These are phyloP conservation scores for Synergus itoensis DNA, from an alignment of 2,888 invertebrate species.

Conservation along the genomic window DNA sequence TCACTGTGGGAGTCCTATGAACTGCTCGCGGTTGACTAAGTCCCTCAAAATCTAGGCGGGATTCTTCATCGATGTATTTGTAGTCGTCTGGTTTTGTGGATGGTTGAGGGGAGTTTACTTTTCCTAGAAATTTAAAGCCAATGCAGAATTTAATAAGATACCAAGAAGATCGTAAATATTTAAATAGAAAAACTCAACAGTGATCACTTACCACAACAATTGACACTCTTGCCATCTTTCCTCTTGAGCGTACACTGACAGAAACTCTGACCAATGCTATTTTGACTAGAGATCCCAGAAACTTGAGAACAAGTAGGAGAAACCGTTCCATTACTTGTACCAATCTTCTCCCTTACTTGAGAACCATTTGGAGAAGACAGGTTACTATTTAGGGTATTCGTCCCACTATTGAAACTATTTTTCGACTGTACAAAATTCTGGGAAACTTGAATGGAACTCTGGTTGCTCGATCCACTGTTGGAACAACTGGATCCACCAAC, in stretches of 20 bases:
- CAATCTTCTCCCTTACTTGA: constrained; percentile 55
- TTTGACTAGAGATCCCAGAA: constrained; percentile 65
- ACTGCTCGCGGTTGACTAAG: constrained; percentile 58
- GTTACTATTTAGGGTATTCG: constrained; percentile 44
- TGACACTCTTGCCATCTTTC: constrained; percentile 61
- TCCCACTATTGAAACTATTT: constrained; percentile 61
- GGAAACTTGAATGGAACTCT: constrained; percentile 50
- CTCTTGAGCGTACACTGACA: constrained; percentile 62
- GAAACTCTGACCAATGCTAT: constrained; percentile 53
- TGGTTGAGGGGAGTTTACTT: constrained; percentile 19
- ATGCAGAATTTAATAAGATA: too few relatives aligned
- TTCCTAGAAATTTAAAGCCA: constrained; percentile 41
- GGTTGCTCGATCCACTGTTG: constrained; percentile 50
- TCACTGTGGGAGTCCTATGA: constrained; percentile 80
- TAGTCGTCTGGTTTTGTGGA: constrained; percentile 81
- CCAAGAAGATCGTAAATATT: background rate
- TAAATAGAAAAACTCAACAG: background rate
- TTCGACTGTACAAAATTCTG: constrained; percentile 67
- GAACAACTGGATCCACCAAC: constrained; percentile 55
- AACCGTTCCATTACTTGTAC: constrained; percentile 59
- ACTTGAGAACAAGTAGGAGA: constrained; percentile 71
- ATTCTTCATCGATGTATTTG: constrained; percentile 86
- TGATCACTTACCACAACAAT: constrained; percentile 60
- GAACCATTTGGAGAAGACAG: constrained; percentile 55
- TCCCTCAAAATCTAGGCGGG: constrained; percentile 65